Conservation (phyloP, 2,888 invertebrate genomes). For the Cheilosia grossa region DNA sequence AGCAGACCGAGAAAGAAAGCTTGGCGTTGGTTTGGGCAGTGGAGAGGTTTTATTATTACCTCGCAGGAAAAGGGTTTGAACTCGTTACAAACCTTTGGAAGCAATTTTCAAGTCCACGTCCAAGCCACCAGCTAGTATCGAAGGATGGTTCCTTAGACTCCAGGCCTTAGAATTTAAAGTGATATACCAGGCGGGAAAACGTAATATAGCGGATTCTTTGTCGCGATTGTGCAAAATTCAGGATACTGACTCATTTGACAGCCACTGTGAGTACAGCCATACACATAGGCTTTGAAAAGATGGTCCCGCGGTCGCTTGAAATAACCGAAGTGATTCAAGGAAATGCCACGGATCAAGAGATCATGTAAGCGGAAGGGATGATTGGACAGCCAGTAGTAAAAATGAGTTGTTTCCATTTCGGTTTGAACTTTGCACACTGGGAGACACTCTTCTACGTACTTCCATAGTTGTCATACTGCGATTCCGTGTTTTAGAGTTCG, state of each 20-base stretch:
- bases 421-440: too few relatives aligned
- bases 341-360: slow-evolving; percentile 21
- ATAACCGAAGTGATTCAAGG: background rate
- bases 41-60: slow-evolving; percentile 58
- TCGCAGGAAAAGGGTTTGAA: slow-evolving; percentile 42
- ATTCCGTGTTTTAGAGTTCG: too few relatives aligned
- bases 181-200: background rate
- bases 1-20: slow-evolving; percentile 20
- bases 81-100: background rate
- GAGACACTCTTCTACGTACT: too few relatives aligned
- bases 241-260: slow-evolving; percentile 37
- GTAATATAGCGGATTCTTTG: background rate
- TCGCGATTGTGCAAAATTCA: slow-evolving; percentile 11
- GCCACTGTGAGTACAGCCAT: slow-evolving; percentile 46
- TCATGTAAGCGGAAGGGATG: slow-evolving; percentile 1
- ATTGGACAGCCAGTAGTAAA: too few relatives aligned
- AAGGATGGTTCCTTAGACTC: slow-evolving; percentile 8
- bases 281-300: too few relatives aligned
- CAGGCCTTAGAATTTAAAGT: background rate
- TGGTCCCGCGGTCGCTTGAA: background rate
- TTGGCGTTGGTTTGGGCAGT: slow-evolving; percentile 19
- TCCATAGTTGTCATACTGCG: too few relatives aligned
- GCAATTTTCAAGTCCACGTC: background rate
- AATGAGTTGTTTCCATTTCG: too few relatives aligned
- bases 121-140: background rate